These are phyloP conservation scores for Neopelma chrysocephalum DNA, from an alignment of 2,797 vertebrate genomes.

Conservation along the genomic window DNA sequence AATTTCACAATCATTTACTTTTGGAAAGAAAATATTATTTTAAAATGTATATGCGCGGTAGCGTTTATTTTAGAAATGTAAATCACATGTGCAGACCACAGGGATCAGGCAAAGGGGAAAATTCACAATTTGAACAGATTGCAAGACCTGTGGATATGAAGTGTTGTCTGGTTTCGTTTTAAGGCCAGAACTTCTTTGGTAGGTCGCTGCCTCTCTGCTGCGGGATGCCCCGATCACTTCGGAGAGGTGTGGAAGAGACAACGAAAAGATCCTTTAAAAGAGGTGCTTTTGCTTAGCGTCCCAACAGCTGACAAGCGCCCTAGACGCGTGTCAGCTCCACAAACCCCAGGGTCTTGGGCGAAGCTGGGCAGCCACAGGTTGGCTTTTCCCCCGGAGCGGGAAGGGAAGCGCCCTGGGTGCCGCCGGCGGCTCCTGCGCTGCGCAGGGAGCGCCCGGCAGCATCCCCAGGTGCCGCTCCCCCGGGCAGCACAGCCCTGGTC, in stretches of 20 bases:
- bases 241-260: not conserved
- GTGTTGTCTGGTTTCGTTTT: not conserved
- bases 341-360: not conserved
- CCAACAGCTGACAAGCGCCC: not conserved
- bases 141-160: not conserved
- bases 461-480: not conserved
- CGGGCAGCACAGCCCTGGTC: not conserved
- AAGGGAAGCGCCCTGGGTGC: not conserved
- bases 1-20: slow-evolving; percentile 54
- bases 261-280: not conserved
- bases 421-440: too few species aligned
- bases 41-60: not conserved
- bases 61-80: slow-evolving; percentile 55
- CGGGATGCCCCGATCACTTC: not conserved
- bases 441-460: not conserved
- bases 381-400: not conserved
- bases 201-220: not conserved
- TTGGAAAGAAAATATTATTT: slow-evolving; percentile 50
- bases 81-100: slow-evolving; percentile 37
- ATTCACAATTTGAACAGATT: not conserved
- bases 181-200: not conserved
- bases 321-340: not conserved
- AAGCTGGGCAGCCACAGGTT: not conserved
- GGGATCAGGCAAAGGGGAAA: not conserved
- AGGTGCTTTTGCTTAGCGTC: not conserved